These are phyloP conservation scores for Dufourea novaeangliae DNA, from an alignment of 1,140 invertebrate genomes.

Conservation along the genomic window DNA sequence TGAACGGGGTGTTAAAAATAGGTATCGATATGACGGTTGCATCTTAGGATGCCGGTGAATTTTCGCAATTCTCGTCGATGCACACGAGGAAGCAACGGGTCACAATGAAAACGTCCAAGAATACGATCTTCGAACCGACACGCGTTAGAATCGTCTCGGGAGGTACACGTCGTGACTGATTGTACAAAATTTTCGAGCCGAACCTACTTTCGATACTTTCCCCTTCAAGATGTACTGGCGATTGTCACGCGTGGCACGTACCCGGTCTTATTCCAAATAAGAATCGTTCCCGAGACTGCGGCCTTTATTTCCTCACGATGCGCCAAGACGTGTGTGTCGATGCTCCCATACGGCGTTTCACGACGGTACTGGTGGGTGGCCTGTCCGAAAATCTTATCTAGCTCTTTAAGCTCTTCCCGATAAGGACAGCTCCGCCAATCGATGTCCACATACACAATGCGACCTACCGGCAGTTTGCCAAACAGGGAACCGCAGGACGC, in stretches of 20 bases:
- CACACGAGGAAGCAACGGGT: neutral
- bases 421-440: neutral
- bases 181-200: slow-evolving; percentile 10
- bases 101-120: neutral
- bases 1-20: slow-evolving; percentile 1
- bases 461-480: neutral
- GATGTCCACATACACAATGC: neutral
- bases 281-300: slow-evolving; percentile 13
- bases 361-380: neutral
- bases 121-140: no score
- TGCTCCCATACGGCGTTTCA: neutral
- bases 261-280: neutral
- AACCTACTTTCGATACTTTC: slow-evolving; percentile 57
- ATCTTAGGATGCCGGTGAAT: neutral
- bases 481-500: neutral
- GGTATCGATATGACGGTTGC: neutral
- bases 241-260: slow-evolving; percentile 53
- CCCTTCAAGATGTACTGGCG: neutral
- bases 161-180: no score
- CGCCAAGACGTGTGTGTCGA: slow-evolving; percentile 18
- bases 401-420: neutral
- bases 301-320: neutral
- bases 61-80: neutral
- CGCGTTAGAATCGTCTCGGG: no score
- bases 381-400: neutral